A percentile compares a stretch with the other conserved stretches of the same genome.
Conservation (phyloP, 2,888 invertebrate genomes). For the Geophilus truncorum region DNA sequence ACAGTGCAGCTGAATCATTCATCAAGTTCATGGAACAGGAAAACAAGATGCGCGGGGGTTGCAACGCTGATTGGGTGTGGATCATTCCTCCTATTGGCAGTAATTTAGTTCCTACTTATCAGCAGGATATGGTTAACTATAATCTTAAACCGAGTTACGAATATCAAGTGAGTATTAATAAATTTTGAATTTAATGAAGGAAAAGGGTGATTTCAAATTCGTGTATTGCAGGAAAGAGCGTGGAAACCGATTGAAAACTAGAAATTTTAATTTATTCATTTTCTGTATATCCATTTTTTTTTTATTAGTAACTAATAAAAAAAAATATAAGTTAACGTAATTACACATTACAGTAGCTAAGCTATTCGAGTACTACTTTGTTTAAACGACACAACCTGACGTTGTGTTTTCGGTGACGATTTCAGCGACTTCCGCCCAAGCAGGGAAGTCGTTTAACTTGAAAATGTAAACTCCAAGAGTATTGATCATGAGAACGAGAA, state of each 20-base stretch:
- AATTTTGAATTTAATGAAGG: background rate
- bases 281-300: background rate
- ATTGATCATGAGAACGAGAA: background rate
- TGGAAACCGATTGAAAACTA: background rate
- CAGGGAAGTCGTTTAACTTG: background rate
- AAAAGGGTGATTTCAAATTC: background rate
- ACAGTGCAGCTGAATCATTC: conserved; percentile 49
- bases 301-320: background rate
- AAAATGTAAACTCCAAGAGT: background rate
- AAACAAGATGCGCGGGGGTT: conserved; percentile 46
- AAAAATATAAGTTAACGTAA: background rate
- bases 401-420: background rate
- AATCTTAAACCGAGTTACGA: conserved; percentile 83
- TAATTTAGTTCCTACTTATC: conserved; percentile 42
- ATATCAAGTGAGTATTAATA: conserved; percentile 63
- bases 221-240: background rate
- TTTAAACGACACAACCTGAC: background rate
- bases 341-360: background rate
- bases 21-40: conserved; percentile 49
- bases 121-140: conserved; percentile 69
- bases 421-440: background rate
- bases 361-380: no score
- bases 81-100: conserved; percentile 42
- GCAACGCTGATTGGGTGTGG: conserved; percentile 50
- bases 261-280: background rate